phyloP scores from a whole-genome alignment of 2,888 invertebrate genomes.

The Drosophila mayaguana region DNA sequence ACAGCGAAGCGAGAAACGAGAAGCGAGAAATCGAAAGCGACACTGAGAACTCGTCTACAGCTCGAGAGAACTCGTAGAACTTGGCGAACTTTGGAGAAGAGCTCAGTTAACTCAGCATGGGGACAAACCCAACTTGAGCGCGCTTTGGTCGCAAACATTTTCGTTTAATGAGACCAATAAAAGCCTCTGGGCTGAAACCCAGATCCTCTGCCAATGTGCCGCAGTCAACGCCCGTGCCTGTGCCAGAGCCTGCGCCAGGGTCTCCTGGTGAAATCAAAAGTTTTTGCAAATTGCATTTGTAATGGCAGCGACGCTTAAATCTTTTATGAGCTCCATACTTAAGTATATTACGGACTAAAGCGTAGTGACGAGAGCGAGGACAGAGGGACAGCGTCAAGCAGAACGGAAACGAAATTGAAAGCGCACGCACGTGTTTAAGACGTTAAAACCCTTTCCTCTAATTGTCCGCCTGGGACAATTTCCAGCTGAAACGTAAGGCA shows the following conservation, averaged over 20 bases:
- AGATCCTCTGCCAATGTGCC: not conserved
- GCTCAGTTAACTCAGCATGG: not conserved
- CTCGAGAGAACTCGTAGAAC: slow-evolving; percentile 5
- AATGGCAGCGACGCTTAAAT: slow-evolving; percentile 75
- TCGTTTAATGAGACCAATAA: slow-evolving; percentile 78
- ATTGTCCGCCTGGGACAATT: slow-evolving; percentile 72
- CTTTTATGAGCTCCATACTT: slow-evolving; percentile 71
- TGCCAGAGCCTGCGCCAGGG: not conserved
- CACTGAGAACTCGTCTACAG: slow-evolving; percentile 17
- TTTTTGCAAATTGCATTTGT: slow-evolving; percentile 77
- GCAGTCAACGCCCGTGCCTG: not conserved
- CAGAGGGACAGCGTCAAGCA: not conserved
- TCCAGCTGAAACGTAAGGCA: slow-evolving; percentile 23
- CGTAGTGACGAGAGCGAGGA: not conserved
- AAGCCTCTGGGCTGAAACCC: slow-evolving; percentile 49
- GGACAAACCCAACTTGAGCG: slow-evolving; percentile 17
- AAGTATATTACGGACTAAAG: slow-evolving; percentile 46
- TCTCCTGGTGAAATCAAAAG: slow-evolving; percentile 70
- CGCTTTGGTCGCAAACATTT: slow-evolving; percentile 61
- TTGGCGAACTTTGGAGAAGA: slow-evolving; percentile 13
- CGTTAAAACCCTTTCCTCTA: slow-evolving; percentile 68
- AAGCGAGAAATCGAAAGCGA: slow-evolving; percentile 67
- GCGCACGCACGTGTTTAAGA: slow-evolving; percentile 73
- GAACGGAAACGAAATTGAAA: slow-evolving; percentile 71
- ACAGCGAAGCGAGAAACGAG: slow-evolving; percentile 2